Conservation (phyloP, 2,113 vertebrate genomes). For the Proterorhinus semilunaris region DNA sequence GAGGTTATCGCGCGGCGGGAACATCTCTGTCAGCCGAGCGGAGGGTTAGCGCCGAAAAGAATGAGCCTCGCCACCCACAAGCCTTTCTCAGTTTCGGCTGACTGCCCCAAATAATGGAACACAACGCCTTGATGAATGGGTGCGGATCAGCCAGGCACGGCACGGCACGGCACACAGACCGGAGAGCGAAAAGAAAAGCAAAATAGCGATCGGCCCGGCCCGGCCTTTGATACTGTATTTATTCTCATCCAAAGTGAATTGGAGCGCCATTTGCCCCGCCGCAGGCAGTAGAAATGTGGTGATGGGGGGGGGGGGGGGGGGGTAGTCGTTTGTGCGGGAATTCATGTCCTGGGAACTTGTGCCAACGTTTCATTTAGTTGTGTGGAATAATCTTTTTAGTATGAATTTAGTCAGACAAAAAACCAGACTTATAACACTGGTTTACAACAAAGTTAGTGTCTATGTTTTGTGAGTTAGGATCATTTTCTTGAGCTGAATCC, state of each 20-base stretch:
- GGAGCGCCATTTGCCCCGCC: constrained; percentile 40
- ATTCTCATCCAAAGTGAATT: constrained; percentile 52
- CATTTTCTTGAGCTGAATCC: no score
- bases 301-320: constrained; percentile 34
- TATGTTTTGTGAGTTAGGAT: no score
- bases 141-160: constrained; percentile 68
- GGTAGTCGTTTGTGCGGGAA: constrained; percentile 23
- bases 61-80: constrained; percentile 68
- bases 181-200: constrained; percentile 65
- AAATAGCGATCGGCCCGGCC: constrained; percentile 51
- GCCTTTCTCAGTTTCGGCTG: constrained; percentile 75
- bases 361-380: no score
- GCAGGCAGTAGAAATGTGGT: constrained; percentile 15
- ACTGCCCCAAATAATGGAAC: constrained; percentile 80
- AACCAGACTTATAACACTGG: no score
- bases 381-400: no score
- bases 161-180: constrained; percentile 69
- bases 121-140: constrained; percentile 75
- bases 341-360: no score
- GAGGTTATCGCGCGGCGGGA: constrained; percentile 50
- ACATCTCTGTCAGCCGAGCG: constrained; percentile 57
- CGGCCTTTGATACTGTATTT: constrained; percentile 58
- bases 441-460: no score
- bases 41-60: constrained; percentile 64
- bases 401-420: no score